Evolutionary conservation across 2,888 invertebrate genomes (phyloP).

Genomic region (Dasypogon diadema): DNA sequence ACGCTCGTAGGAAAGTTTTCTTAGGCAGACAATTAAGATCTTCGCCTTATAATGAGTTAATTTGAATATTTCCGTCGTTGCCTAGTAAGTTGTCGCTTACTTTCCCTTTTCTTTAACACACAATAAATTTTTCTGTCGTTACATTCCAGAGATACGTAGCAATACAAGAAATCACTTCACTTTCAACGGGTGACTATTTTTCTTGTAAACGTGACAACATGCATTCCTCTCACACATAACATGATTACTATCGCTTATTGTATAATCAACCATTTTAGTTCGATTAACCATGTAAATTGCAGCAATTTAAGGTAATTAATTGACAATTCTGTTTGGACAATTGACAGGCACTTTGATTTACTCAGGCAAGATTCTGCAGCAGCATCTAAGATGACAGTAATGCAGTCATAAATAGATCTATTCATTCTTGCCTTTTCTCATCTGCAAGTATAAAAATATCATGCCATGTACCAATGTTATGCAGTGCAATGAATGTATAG

Average conservation of each 20-base stretch:
- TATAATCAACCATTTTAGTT: slow-evolving; percentile 4
- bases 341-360: not conserved
- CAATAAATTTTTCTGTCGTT: slow-evolving; percentile 20
- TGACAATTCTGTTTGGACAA: slow-evolving; percentile 21
- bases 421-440: too few species aligned
- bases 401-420: too few species aligned
- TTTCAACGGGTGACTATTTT: not conserved
- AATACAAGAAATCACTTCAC: slow-evolving; percentile 27
- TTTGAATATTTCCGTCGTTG: slow-evolving; percentile 30
- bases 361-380: too few species aligned
- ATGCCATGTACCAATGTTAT: too few species aligned
- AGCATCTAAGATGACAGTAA: too few species aligned
- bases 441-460: too few species aligned
- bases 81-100: not conserved
- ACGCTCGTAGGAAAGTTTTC: slow-evolving; percentile 21
- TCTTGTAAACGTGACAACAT: not conserved
- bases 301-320: too few species aligned
- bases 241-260: slow-evolving; percentile 5
- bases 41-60: slow-evolving; percentile 32
- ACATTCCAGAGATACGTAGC: not conserved
- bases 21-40: slow-evolving; percentile 20
- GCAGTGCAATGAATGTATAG: too few species aligned
- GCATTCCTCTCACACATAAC: not conserved
- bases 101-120: slow-evolving; percentile 34
- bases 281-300: slow-evolving; percentile 5